Conservation (phyloP, 2,113 vertebrate species). For the Neopipo cinnamomea region DNA sequence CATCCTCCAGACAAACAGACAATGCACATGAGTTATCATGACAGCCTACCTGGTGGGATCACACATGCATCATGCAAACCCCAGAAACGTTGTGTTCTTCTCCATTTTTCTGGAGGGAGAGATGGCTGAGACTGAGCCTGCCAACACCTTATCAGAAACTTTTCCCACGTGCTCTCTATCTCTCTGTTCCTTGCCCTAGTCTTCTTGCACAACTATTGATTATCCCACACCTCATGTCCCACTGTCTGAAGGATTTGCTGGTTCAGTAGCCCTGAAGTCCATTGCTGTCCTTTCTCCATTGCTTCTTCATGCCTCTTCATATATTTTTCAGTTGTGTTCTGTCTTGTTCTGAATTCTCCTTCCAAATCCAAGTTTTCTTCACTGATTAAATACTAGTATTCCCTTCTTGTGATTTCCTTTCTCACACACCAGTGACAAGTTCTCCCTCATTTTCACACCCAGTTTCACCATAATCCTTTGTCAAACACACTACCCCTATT, state of each 20-base stretch:
- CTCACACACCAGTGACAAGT: not conserved
- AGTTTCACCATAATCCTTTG: not conserved
- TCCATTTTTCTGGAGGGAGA: not conserved
- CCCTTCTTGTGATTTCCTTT: not conserved
- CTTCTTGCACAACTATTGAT: not conserved
- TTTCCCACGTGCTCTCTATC: not conserved
- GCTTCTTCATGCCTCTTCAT: not conserved
- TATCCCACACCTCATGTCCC: not conserved
- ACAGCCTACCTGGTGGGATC: not conserved
- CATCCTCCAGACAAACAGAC: not conserved
- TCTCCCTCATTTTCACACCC: not conserved
- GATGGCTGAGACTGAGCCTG: not conserved
- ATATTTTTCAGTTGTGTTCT: not conserved
- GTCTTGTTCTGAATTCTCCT: not conserved
- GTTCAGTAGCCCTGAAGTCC: not conserved
- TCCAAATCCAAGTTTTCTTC: not conserved
- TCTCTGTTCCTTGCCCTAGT: not conserved
- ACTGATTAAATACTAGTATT: not conserved
- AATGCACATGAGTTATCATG: not conserved
- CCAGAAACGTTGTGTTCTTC: not conserved
- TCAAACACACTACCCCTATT: not conserved
- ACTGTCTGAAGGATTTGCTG: not conserved
- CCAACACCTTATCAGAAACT: not conserved
- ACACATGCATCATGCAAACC: rapidly evolving
- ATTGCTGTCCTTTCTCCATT: not conserved